phyloP scores from a whole-genome alignment of 2,113 vertebrate genomes.

The Acrocephalus arundinaceus region DNA sequence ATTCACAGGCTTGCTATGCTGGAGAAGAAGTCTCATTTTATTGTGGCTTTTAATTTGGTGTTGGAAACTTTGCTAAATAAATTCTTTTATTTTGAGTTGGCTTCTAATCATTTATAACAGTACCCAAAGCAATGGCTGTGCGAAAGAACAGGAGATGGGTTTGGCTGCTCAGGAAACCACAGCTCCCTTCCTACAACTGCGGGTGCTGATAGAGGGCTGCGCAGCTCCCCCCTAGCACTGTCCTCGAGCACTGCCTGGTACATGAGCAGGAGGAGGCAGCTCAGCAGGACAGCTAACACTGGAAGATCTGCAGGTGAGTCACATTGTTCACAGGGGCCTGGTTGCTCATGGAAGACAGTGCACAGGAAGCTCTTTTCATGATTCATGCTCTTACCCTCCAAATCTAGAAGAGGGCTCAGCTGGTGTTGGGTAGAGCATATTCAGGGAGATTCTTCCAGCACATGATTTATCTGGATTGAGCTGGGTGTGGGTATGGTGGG shows the following conservation, averaged over 20 bases:
- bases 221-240: fast-evolving
- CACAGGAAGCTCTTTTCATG: background rate
- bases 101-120: too few relatives aligned
- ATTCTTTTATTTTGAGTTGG: too few relatives aligned
- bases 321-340: background rate
- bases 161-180: slow-evolving; percentile 19
- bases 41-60: too few relatives aligned
- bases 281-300: background rate
- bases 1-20: background rate
- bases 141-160: background rate
- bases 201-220: background rate
- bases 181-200: background rate
- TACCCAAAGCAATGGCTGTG: background rate
- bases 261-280: background rate
- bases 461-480: fast-evolving
- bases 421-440: background rate
- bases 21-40: background rate
- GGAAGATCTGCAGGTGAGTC: background rate
- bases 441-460: background rate
- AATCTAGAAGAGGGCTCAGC: background rate
- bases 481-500: background rate
- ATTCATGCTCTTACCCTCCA: background rate
- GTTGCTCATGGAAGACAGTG: background rate
- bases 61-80: too few relatives aligned
- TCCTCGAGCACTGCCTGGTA: background rate